A percentile compares a stretch with the other conserved stretches of the same genome.
Evolutionary conservation across 2,113 vertebrate genomes (phyloP).

Genomic region (Rhea pennata): DNA sequence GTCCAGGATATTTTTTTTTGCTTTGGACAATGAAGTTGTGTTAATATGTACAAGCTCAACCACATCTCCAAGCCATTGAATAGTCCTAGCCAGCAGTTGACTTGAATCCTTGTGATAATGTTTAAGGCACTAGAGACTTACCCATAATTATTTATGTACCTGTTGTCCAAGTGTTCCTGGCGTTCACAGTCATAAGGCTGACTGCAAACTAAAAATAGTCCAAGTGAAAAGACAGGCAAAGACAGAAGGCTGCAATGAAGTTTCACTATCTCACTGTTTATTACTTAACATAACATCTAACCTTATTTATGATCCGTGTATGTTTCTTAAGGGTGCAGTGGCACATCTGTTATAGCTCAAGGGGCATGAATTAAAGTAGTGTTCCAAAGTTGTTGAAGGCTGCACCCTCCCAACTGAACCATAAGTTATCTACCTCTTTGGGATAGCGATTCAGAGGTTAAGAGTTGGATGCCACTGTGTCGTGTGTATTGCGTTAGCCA

Average conservation of each 20-base stretch:
- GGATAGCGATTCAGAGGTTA: constrained; percentile 52
- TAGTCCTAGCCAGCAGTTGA: constrained; percentile 3
- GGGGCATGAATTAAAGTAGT: constrained; percentile 46
- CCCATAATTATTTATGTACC: constrained; percentile 56
- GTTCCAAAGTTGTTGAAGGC: constrained; percentile 6
- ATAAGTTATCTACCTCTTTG: constrained; percentile 46
- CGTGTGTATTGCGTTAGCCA: background rate
- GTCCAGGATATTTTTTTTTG: background rate
- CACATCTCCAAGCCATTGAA: background rate
- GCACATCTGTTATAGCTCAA: constrained; percentile 53
- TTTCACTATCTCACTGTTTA: constrained; percentile 57
- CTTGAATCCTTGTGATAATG: background rate
- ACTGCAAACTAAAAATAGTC: constrained; percentile 59
- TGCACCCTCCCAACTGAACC: constrained; percentile 43
- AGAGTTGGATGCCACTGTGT: background rate
- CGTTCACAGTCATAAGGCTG: constrained; percentile 26
- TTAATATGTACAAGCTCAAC: background rate
- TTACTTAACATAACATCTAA: constrained; percentile 64
- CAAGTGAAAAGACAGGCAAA: constrained; percentile 22
- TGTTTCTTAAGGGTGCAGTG: constrained; percentile 45
- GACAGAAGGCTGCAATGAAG: constrained; percentile 49
- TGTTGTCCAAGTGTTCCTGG: constrained; percentile 45
- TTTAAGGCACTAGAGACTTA: constrained; percentile 41
- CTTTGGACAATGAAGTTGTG: background rate
- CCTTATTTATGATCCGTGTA: constrained; percentile 44